phyloP scores from a whole-genome alignment of 2,888 invertebrate genomes.

The Lasioglossum zephyrum region DNA sequence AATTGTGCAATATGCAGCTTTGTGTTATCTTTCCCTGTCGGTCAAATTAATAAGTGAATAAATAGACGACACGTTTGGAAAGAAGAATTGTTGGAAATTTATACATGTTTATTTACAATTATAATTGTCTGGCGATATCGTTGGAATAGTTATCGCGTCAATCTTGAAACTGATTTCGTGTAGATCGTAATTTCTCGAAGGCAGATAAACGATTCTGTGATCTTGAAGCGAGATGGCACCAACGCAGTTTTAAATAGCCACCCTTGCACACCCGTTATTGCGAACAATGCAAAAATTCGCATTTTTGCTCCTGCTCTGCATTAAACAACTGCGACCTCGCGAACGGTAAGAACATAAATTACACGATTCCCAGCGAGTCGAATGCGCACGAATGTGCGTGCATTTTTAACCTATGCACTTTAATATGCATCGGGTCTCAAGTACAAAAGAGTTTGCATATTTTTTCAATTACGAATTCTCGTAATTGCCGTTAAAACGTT shows the following conservation, averaged over 20 bases:
- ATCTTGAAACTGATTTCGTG: background rate
- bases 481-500: slow-evolving; percentile 1
- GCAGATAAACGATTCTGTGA: background rate
- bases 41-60: too few relatives aligned
- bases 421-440: slow-evolving; percentile 17
- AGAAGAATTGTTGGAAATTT: too few relatives aligned
- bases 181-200: background rate
- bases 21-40: too few relatives aligned
- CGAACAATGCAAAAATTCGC: background rate
- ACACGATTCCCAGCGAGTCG: background rate
- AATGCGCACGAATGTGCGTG: background rate
- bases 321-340: background rate
- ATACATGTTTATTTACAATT: background rate
- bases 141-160: background rate
- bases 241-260: background rate
- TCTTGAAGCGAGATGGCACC: background rate
- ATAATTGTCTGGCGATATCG: background rate
- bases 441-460: slow-evolving; percentile 18
- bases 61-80: too few relatives aligned
- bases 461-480: background rate
- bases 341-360: background rate
- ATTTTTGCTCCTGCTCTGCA: background rate
- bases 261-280: background rate
- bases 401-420: background rate
- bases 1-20: too few relatives aligned